Percentiles rank a stretch among this genome's conserved stretches.
Evolutionary conservation across 2,888 invertebrate species (phyloP).

Genomic region (Diaphora mendica): DNA sequence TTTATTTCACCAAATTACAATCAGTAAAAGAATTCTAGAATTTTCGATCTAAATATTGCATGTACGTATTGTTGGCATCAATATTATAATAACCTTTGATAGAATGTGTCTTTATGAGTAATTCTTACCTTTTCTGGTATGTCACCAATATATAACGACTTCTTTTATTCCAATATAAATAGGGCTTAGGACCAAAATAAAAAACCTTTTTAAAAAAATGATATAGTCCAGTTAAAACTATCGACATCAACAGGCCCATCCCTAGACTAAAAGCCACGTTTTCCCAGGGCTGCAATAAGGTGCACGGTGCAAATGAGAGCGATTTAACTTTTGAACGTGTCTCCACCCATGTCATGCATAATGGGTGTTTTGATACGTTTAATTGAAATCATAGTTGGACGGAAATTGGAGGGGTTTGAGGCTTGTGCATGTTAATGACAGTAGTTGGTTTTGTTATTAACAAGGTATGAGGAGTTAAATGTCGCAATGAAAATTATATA

Average conservation of each 20-base stretch:
- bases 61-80: too few relatives aligned
- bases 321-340: conserved; percentile 82
- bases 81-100: too few relatives aligned
- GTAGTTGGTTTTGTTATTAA: conserved; percentile 14
- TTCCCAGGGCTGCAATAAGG: conserved; percentile 77
- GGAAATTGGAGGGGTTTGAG: conserved; percentile 34
- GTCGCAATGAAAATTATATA: too few relatives aligned
- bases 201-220: neutral
- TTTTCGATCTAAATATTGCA: too few relatives aligned
- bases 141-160: too few relatives aligned
- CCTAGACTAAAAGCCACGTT: conserved; percentile 63
- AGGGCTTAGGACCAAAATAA: neutral
- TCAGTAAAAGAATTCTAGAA: too few relatives aligned
- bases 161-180: neutral
- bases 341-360: conserved; percentile 60
- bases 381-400: conserved; percentile 53
- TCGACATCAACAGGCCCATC: conserved; percentile 28
- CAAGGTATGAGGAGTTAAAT: neutral
- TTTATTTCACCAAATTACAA: too few relatives aligned
- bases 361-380: conserved; percentile 52
- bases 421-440: conserved; percentile 27
- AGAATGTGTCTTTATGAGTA: too few relatives aligned
- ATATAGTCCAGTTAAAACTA: neutral
- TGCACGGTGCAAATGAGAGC: conserved; percentile 78
- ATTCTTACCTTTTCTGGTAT: too few relatives aligned